A percentile compares a stretch with the other conserved stretches of the same genome.
phyloP scores from a whole-genome alignment of 53 echinoderm and acorn worm species.

The Echinometra lucunter region DNA sequence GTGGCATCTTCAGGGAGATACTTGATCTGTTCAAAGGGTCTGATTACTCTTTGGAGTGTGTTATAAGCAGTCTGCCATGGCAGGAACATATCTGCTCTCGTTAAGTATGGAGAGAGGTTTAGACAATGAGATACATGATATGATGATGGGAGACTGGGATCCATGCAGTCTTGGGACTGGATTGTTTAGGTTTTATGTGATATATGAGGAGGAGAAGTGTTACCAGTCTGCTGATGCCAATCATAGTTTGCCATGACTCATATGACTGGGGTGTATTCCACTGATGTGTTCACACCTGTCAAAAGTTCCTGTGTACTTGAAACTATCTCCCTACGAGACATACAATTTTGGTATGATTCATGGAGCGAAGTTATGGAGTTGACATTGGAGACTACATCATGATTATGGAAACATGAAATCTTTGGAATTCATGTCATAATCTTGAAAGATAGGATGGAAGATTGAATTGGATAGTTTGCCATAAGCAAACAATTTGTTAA shows the following conservation, averaged over 20 bases:
- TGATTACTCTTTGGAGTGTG: not conserved
- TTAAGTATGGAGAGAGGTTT: not conserved
- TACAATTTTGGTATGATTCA: too few species aligned
- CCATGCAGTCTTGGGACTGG: constrained; percentile 21
- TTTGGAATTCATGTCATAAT: not conserved
- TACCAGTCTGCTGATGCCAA: constrained; percentile 56
- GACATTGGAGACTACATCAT: too few species aligned
- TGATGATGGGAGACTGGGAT: not conserved
- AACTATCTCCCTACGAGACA: too few species aligned
- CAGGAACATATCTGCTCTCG: not conserved
- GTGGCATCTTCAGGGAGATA: not conserved
- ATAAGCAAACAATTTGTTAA: not conserved
- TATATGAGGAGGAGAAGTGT: constrained; percentile 48
- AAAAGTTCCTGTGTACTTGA: not conserved
- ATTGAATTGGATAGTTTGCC: not conserved
- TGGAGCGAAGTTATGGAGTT: too few species aligned
- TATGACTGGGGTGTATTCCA: constrained; percentile 29
- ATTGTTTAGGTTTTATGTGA: constrained; percentile 34
- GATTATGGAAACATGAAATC: too few species aligned
- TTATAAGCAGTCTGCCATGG: not conserved
- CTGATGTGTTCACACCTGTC: not conserved
- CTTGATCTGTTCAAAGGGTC: not conserved
- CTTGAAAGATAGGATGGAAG: not conserved
- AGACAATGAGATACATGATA: constrained; percentile 29
- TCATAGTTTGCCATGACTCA: constrained; percentile 58